Percentiles rank a stretch among this genome's conserved stretches.
Conservation (phyloP, 2,113 vertebrate species). For the Epinephelus lanceolatus region DNA sequence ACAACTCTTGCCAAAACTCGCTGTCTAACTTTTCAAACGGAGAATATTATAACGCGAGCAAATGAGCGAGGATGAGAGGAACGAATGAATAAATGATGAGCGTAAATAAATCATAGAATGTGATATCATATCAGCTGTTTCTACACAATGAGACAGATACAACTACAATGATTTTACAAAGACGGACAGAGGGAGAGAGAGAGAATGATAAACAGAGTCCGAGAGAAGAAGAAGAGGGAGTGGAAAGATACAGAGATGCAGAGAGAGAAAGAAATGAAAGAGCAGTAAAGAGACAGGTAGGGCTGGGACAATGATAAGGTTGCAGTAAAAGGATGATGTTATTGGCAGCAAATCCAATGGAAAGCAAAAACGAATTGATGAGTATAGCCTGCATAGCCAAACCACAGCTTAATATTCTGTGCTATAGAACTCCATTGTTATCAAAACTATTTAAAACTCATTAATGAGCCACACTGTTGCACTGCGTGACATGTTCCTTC, state of each 20-base stretch:
- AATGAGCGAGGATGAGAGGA: conserved; percentile 70
- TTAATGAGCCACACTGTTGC: too few relatives aligned
- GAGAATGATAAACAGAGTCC: neutral
- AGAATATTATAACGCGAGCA: conserved; percentile 53
- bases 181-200: conserved; percentile 8
- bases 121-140: conserved; percentile 72
- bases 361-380: neutral
- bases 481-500: too few relatives aligned
- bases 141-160: conserved; percentile 67
- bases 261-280: neutral
- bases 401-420: neutral
- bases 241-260: neutral
- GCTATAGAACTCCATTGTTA: neutral
- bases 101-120: conserved; percentile 77
- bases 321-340: neutral
- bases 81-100: conserved; percentile 76
- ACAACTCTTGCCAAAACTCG: conserved; percentile 60
- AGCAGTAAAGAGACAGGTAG: neutral
- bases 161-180: conserved; percentile 50
- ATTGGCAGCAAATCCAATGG: too few relatives aligned
- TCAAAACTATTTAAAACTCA: too few relatives aligned
- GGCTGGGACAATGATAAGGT: conserved; percentile 14
- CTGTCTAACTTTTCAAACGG: conserved; percentile 58
- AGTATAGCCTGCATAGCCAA: neutral
- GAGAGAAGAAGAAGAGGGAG: neutral